A percentile compares a stretch with the other conserved stretches of the same genome.
phyloP scores from a whole-genome alignment of 2,113 vertebrate species.

The Dromaius novaehollandiae region DNA sequence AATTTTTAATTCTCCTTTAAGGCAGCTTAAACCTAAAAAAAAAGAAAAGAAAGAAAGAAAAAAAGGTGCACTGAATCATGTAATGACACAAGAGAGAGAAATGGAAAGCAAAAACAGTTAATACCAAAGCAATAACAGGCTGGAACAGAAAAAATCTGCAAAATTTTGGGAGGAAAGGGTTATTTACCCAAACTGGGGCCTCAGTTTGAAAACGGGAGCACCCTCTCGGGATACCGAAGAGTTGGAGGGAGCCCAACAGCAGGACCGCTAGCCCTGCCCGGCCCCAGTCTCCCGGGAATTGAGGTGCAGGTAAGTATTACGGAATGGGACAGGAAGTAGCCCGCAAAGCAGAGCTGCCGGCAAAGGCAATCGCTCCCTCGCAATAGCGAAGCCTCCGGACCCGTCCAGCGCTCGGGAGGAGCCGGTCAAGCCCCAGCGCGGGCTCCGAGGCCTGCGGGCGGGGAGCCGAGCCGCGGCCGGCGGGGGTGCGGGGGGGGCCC shows the following conservation, averaged over 20 bases:
- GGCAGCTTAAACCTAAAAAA: conserved; percentile 61
- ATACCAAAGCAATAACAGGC: not conserved
- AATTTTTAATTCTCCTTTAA: conserved; percentile 23
- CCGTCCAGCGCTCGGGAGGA: not conserved
- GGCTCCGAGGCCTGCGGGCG: not conserved
- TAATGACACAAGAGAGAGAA: not conserved
- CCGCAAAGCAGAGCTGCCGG: conserved; percentile 38
- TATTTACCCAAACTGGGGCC: not conserved
- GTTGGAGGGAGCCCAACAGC: not conserved
- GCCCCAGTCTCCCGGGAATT: not conserved
- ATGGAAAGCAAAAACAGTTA: not conserved
- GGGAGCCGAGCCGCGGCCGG: not conserved
- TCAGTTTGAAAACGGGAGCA: not conserved
- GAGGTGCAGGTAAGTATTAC: not conserved
- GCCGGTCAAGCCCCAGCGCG: not conserved
- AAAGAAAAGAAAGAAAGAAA: conserved; percentile 15
- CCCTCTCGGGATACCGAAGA: not conserved
- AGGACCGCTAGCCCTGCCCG: not conserved
- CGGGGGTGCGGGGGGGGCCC: not conserved
- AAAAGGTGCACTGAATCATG: not conserved
- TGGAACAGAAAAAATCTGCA: not conserved
- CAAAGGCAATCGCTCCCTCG: conserved; percentile 4
- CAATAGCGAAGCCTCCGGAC: conserved; percentile 2
- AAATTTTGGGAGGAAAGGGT: not conserved
- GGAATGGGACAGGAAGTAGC: conserved; percentile 51